Base-by-base conservation (phyloP, 2,113 vertebrate species). In the Dendrocopos noguchii region DNA sequence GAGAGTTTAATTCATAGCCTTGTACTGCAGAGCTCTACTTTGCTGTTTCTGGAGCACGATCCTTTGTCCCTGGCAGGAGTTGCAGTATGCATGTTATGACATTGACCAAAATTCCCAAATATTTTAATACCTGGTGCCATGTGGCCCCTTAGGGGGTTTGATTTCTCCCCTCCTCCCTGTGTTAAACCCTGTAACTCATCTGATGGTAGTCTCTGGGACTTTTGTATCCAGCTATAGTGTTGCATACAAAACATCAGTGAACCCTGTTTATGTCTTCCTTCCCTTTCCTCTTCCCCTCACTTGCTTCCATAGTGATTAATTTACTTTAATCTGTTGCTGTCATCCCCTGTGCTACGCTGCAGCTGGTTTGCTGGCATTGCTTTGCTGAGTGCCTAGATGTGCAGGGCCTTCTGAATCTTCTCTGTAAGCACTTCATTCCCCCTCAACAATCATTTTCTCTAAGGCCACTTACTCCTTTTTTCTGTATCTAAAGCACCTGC, bases 1-100 rank as follows among this genome's bases (percentile, higher is more conserved):
- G 47, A 57, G 68, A 78, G 19, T 61, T 88, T 61, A 87, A 65
- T 90, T 80, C 15, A 12, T 75, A 53, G 24, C 10, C n/a, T 89
- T 24, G 28, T 85, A 44, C 34, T 72, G 82, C 47, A 85, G 68
- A 78, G 57, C 61, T 86, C 34, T n/a, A 4, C 12, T 65, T 80
- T 72, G 10, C 47, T 77, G 70, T 74, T 77, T 65, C 25, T 44
- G 55, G 65, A 83, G 34, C 39, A 57, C 57, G 16, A 80, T 81
- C 68, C 44, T 91, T 91, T 84, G 77, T 83, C 34, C 25, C 53
- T 91, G 47, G 27, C 29, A 71, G 65, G 67, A 91, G 50, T n/a
- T 83, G 42, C 29, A 74, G 27, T 39, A 15, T 36, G 31, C 34
- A 84, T 60, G 31, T 27, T 44, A 0, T 47, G 11, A 39, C 39